Base-by-base conservation (phyloP, 2,888 invertebrate genomes). In the Orchesellides sinensis region DNA sequence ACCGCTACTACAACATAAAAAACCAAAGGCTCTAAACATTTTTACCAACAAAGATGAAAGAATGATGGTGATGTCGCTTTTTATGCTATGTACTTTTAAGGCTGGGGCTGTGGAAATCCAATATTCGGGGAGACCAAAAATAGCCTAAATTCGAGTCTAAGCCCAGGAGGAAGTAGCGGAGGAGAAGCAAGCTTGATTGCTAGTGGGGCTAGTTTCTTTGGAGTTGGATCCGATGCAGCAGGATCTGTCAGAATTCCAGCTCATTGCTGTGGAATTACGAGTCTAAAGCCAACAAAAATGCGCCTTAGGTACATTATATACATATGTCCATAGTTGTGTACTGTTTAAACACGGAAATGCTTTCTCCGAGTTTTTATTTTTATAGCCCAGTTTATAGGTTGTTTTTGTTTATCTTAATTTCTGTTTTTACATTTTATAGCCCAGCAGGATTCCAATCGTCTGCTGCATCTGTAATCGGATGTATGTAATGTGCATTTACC, bases 231-330 rank as follows among this genome's bases (percentile, higher is more conserved):
- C 21, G 91, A 92, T 82, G 89, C 91, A 23, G 91, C 90, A 2
- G 92, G 92, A 49, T 91, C 91, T 73, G 89, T 91, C 23, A 89
- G 92, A 12, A 90, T 91, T 49, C 92, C 92, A 0, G 89, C 90
- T 21, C 88, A 89, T 81, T 90, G 91, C 86, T 91, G 91, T 89
- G 92, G 92, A 0, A 89, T 90, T 29, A 89, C 89, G 73, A 90
- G 90, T 12, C 86, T 92, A 6, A 92, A 91, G 84, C 90, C 91
- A 12, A 91, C 91, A 2, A 23, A 72, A 4, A 88, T 88, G 54
- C 88, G 91, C 77, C 47, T 91, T 4, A 89, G 90, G 89, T 89
- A 85, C 23, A 35, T 35, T 49, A 2, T 2, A 40, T 14, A 40
- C 5, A 40, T 5, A 40, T 40, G 40, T n/a, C n/a, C n/a, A n/a